These are phyloP conservation scores for Harpalus rubripes DNA, from an alignment of 2,888 invertebrate genomes.

Conservation along the genomic window DNA sequence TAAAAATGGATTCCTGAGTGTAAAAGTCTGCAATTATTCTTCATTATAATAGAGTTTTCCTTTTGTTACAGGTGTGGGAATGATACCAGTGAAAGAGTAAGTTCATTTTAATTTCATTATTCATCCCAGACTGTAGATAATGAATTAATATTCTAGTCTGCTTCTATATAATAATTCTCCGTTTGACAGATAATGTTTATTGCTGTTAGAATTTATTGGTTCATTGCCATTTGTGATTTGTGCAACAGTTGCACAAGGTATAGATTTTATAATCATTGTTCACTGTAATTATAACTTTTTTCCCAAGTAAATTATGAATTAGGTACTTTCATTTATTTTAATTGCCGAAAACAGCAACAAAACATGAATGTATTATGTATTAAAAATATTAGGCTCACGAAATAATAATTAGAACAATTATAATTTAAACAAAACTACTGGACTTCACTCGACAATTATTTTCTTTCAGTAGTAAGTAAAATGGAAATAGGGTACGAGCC, in stretches of 20 bases:
- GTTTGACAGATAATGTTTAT: conserved; percentile 40
- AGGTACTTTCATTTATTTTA: no score
- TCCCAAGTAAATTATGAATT: neutral
- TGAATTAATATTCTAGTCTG: conserved; percentile 34
- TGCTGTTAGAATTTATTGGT: neutral
- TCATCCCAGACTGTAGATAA: conserved; percentile 47
- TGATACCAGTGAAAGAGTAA: conserved; percentile 97
- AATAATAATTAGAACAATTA: neutral
- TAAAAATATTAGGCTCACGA: neutral
- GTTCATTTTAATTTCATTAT: conserved; percentile 76
- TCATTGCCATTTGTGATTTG: conserved; percentile 16
- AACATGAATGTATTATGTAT: neutral
- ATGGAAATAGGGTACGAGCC: no score
- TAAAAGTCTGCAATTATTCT: conserved; percentile 58
- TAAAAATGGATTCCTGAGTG: conserved; percentile 28
- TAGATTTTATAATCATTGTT: conserved; percentile 11
- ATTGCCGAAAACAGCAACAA: no score
- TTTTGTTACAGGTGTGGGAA: conserved; percentile 90
- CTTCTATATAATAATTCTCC: conserved; percentile 30
- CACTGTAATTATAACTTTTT: neutral
- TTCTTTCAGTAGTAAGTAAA: no score
- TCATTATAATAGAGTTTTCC: conserved; percentile 65
- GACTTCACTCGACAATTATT: no score
- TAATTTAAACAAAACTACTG: no score
- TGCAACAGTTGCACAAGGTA: neutral